Percentiles rank a stretch among this genome's conserved stretches.
These are phyloP conservation scores for Fulmarus glacialis DNA, from an alignment of 2,113 vertebrate genomes.

Conservation along the genomic window DNA sequence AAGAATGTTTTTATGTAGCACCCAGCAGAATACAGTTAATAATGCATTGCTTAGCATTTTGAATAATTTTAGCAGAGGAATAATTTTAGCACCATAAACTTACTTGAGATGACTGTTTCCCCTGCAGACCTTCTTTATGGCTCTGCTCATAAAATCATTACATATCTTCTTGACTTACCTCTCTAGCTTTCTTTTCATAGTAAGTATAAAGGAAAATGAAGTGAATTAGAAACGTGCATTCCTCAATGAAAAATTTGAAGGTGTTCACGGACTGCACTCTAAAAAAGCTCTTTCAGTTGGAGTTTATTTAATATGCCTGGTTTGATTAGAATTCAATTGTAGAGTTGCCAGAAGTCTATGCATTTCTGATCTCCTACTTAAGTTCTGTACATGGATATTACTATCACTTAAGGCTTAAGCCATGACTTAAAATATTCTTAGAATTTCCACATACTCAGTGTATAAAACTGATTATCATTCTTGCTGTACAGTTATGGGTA, in stretches of 20 bases:
- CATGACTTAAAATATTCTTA: neutral
- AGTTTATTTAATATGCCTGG: neutral
- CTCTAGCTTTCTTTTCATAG: neutral
- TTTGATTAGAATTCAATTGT: neutral
- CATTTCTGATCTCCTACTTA: neutral
- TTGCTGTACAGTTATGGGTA: neutral
- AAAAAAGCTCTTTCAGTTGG: neutral
- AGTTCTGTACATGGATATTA: neutral
- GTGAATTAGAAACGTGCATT: neutral
- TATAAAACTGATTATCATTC: neutral
- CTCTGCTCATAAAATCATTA: constrained; percentile 20
- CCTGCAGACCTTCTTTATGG: neutral
- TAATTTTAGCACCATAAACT: constrained; percentile 54
- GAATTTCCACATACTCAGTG: neutral
- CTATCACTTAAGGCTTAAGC: neutral
- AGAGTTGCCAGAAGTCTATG: neutral
- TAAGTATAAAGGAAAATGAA: neutral
- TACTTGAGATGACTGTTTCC: neutral
- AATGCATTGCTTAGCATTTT: constrained; percentile 60
- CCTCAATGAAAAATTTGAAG: neutral
- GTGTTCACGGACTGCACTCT: neutral
- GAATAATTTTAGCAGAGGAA: constrained; percentile 67
- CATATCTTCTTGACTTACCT: neutral
- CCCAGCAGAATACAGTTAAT: constrained; percentile 62
- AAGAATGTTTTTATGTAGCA: constrained; percentile 44